Evolutionary conservation across 1,140 invertebrate genomes (phyloP).

Genomic region (Sycobia sp.): DNA sequence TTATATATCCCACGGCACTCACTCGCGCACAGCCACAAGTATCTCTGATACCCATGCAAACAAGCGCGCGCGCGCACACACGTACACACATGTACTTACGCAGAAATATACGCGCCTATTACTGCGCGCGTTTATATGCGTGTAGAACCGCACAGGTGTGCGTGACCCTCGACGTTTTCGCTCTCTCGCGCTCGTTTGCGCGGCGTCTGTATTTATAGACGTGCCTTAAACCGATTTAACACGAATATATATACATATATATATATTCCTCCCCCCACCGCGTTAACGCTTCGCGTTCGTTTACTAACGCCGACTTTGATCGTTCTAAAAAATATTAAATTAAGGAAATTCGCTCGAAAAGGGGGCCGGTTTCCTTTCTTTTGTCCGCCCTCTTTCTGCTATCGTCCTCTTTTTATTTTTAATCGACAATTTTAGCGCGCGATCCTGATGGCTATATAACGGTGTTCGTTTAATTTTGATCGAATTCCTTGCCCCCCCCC

Average conservation of each 20-base stretch:
- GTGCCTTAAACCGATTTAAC: conserved; percentile 61
- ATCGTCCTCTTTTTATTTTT: not conserved
- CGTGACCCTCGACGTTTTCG: conserved; percentile 11
- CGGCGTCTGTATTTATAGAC: conserved; percentile 58
- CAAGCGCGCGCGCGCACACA: too few relatives aligned
- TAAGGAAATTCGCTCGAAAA: conserved; percentile 1
- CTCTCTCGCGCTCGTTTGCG: conserved; percentile 34
- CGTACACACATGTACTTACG: too few relatives aligned
- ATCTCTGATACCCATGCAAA: too few relatives aligned
- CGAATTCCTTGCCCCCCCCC: too few relatives aligned
- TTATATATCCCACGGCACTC: too few relatives aligned
- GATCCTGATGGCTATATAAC: too few relatives aligned
- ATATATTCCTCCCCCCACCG: not conserved
- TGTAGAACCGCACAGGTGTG: not conserved
- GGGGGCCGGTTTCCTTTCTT: not conserved
- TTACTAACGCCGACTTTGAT: conserved; percentile 4
- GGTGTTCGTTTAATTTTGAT: too few relatives aligned
- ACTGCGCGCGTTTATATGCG: too few relatives aligned
- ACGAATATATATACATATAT: conserved; percentile 45
- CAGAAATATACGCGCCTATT: too few relatives aligned
- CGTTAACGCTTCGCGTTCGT: too few relatives aligned
- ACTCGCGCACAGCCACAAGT: conserved; percentile 34
- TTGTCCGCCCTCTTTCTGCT: not conserved
- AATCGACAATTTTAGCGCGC: too few relatives aligned
- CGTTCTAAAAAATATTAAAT: not conserved